These are phyloP conservation scores for Folsomia manolachei DNA, from an alignment of 2,888 invertebrate species.

Conservation along the genomic window DNA sequence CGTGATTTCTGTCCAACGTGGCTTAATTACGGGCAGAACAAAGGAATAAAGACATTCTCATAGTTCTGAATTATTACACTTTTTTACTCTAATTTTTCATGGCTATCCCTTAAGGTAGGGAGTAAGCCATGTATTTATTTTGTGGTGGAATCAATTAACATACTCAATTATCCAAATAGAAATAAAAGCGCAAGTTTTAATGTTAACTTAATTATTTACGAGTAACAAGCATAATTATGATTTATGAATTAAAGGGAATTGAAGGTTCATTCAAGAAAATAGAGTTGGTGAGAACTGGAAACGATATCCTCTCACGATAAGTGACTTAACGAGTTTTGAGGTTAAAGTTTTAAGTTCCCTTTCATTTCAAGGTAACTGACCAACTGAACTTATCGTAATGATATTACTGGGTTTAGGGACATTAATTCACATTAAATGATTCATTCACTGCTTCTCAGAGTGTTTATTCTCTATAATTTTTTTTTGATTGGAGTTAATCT, in stretches of 20 bases:
- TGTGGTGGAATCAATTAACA: background rate
- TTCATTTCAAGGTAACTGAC: slow-evolving; percentile 4
- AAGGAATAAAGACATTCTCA: too few relatives aligned
- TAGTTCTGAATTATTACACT: background rate
- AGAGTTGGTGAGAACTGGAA: background rate
- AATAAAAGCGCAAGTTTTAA: background rate
- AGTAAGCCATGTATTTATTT: background rate
- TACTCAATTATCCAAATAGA: background rate
- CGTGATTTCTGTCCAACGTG: too few relatives aligned
- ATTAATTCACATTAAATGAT: too few relatives aligned
- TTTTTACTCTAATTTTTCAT: background rate
- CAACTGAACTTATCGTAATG: too few relatives aligned
- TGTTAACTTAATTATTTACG: background rate
- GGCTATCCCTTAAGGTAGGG: background rate
- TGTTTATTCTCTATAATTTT: too few relatives aligned
- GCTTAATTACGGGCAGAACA: too few relatives aligned
- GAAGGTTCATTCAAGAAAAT: background rate
- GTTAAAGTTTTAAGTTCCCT: background rate
- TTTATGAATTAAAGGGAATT: background rate
- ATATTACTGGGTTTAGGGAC: too few relatives aligned
- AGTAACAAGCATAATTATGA: too few relatives aligned
- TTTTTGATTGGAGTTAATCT: too few relatives aligned
- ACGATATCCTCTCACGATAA: background rate
- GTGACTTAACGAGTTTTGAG: background rate
- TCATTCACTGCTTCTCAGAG: too few relatives aligned